Evolutionary conservation across 2,113 vertebrate species (phyloP).

Genomic region (Serinus canaria): DNA sequence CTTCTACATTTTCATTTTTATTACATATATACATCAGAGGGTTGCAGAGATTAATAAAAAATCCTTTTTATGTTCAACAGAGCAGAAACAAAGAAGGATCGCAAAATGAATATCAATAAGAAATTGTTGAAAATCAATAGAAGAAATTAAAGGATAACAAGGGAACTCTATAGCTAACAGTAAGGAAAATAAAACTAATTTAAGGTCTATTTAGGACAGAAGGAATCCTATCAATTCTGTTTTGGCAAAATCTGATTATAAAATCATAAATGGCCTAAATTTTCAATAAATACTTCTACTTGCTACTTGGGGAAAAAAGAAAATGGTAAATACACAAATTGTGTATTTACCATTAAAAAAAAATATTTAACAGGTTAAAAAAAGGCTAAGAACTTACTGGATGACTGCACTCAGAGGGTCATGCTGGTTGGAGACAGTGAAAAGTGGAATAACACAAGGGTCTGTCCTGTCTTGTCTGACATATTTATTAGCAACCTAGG

Average conservation of each 20-base stretch:
- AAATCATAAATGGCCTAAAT: neutral
- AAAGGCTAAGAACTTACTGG: neutral
- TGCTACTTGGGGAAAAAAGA: neutral
- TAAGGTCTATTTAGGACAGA: neutral
- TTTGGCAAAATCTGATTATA: neutral
- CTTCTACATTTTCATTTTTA: slow-evolving; percentile 32
- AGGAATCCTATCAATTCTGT: neutral
- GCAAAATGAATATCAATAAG: neutral
- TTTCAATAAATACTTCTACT: neutral
- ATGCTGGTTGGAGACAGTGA: neutral
- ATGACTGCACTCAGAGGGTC: neutral
- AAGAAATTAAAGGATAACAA: slow-evolving; percentile 18
- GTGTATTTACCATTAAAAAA: fast-evolving
- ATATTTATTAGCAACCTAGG: neutral
- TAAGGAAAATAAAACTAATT: slow-evolving; percentile 1
- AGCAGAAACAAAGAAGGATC: neutral
- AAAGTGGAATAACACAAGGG: neutral
- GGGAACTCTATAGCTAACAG: neutral
- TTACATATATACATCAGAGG: neutral
- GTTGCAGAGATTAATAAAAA: neutral
- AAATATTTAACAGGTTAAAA: neutral
- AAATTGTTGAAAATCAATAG: neutral
- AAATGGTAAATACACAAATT: neutral
- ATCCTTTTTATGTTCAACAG: neutral
- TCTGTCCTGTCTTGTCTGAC: neutral